Conservation (phyloP, 2,888 invertebrate genomes). For the Allygus modestus region DNA sequence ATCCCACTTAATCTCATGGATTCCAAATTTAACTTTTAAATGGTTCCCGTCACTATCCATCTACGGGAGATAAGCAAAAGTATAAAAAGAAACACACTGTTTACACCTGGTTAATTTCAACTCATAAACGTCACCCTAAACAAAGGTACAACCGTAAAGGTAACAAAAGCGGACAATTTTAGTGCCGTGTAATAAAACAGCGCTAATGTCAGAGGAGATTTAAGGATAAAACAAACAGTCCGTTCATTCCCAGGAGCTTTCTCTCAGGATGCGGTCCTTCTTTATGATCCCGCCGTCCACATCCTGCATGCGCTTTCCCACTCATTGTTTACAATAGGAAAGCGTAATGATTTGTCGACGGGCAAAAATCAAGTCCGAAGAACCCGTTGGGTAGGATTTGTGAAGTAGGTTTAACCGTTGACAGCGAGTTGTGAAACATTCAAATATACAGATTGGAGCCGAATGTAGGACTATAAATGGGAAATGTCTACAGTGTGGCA, state of each 20-base stretch:
- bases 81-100: too few relatives aligned
- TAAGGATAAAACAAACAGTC: slow-evolving; percentile 2
- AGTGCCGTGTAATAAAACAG: neutral
- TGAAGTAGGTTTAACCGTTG: too few relatives aligned
- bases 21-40: too few relatives aligned
- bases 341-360: slow-evolving; percentile 6
- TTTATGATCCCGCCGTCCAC: slow-evolving; percentile 17
- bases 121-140: neutral
- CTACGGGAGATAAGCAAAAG: too few relatives aligned
- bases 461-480: too few relatives aligned
- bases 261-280: slow-evolving; percentile 27
- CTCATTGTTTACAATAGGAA: slow-evolving; percentile 34
- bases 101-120: neutral
- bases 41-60: too few relatives aligned
- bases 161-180: neutral
- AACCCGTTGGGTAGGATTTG: too few relatives aligned
- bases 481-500: too few relatives aligned
- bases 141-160: neutral
- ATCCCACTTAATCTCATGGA: too few relatives aligned
- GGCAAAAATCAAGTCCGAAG: neutral
- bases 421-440: too few relatives aligned
- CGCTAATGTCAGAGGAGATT: neutral
- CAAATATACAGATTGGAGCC: too few relatives aligned
- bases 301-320: slow-evolving; percentile 38
- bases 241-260: slow-evolving; percentile 31